Evolutionary conservation across 30 jellyfish, hydroid and myxozoan genomes (phyloP), one percentile per base, ranked within the genome.

Genomic region (Mastigias papua): DNA sequence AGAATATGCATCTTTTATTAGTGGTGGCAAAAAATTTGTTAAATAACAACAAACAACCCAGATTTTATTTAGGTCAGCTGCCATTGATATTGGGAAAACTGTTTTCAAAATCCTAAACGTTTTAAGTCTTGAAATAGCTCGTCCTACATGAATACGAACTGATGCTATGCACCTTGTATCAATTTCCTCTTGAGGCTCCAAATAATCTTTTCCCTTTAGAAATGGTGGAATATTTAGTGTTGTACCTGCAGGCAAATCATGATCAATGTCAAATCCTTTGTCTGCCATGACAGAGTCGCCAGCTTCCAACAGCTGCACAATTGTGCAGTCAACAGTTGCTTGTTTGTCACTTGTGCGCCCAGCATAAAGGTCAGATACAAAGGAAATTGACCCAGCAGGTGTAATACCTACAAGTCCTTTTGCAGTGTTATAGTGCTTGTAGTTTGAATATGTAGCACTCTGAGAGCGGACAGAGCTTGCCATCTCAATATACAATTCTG

Each of bases 111-210:
- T 64, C 46, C 78, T 50, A 65, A 48, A 88, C 61, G 80, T 78
- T 88, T 69, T 88, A 34, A 89, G 19, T 25, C 80, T 89, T 61
- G 90, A 90, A 81, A 90, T 90, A 42, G 72, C 95, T 34, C 91
- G 30, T 75, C 81, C 97, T 2, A 90, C 80, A 81, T 90, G 97
- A 37, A 90, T 90, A 30, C 97, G 51, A 30, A 90, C 97, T 49
- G 60, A 30, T n/a, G 97, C 88, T 2, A 90, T 76, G 51, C 69
- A 64, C 27, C 86, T 89, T 0, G 86, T 17, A 46, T 37, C 76
- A 71, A 80, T 49, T 57, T 80, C 89, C 25, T 68, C 97, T 63
- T 89, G 71, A 7, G 70, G 84, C 23, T 90, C 48, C 73, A 89
- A 37, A 57, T 90, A 87, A 15, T 48, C 82, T 66, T 90, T 90